These are phyloP conservation scores for Rotaria sp. DNA, from an alignment of 2,888 invertebrate species.

Conservation along the genomic window DNA sequence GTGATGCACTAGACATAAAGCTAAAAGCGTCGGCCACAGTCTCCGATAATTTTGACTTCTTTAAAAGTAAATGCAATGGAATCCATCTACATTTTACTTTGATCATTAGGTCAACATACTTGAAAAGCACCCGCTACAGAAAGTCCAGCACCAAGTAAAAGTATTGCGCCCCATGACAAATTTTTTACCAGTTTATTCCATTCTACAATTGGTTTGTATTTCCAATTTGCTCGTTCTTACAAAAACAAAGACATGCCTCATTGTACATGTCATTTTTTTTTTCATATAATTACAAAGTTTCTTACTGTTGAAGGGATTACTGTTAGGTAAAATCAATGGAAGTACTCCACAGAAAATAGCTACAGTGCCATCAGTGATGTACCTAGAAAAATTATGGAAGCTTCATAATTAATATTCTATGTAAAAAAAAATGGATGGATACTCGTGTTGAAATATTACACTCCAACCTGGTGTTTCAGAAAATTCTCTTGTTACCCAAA, in stretches of 20 bases:
- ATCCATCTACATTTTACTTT: not conserved
- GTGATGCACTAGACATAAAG: slow-evolving; percentile 58
- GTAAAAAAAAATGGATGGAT: too few relatives aligned
- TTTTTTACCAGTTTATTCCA: slow-evolving; percentile 78
- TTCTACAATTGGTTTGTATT: slow-evolving; percentile 64
- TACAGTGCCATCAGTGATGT: slow-evolving; percentile 53
- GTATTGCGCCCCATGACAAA: slow-evolving; percentile 80
- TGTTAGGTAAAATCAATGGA: slow-evolving; percentile 74
- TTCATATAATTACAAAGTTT: slow-evolving; percentile 56
- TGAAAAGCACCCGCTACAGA: slow-evolving; percentile 78
- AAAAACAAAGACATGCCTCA: not conserved
- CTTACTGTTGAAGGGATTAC: too few relatives aligned
- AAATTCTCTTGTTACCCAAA: too few relatives aligned
- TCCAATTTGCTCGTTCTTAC: not conserved
- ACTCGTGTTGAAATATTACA: too few relatives aligned
- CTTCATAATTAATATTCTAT: too few relatives aligned
- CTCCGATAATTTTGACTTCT: slow-evolving; percentile 67
- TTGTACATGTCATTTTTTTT: not conserved
- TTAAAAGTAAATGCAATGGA: not conserved
- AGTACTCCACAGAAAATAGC: slow-evolving; percentile 73
- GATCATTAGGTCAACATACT: slow-evolving; percentile 46
- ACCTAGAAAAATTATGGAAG: too few relatives aligned
- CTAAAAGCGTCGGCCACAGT: slow-evolving; percentile 67
- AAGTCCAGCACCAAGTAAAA: slow-evolving; percentile 65
- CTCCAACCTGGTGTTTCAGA: too few relatives aligned